Evolutionary conservation across 2,113 vertebrate species (phyloP), one percentile per base, ranked within the genome.

Genomic region (Leptocoma aspasia): DNA sequence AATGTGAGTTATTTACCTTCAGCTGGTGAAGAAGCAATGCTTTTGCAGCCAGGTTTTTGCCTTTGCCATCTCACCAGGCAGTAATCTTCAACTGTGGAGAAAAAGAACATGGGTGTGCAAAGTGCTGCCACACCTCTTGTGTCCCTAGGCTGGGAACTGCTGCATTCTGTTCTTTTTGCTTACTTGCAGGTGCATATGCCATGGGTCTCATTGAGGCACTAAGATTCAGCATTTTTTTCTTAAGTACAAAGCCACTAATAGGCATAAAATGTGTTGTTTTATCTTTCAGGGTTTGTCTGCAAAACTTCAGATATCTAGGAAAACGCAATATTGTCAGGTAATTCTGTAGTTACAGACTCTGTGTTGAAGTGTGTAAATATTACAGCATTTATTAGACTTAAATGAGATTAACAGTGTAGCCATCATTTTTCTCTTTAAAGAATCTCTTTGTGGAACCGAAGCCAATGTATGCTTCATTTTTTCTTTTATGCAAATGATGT

Each of bases 301-400:
- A 99, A 97, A 99, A 99, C 98, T 99, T 99, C 97, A 98, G 99
- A 91, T 99, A 99, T 77, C 97, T 99, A 24, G 99, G 99, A 76
- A 99, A 99, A 96, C 98, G 99, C 79, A 99, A 99, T 96, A 99
- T 99, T 90, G 98, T 99, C 95, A 99, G 99, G 99, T 99, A 98
- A 98, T 97, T 91, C 57, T 70, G 71, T 86, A 50, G 42, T 86
- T 61, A 11, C 24, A 15, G 45, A 53, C 16, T 39, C 19, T 21
- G 54, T 52, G 63, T 81, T 63, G 50, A 11, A 52, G 17, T 79
- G 12, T 78, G 87, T 70, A 64, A 60, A 70, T 59, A 47, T 44
- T 77, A 14, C 35, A 73, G 39, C 4, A 17, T 54, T 76, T 17
- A 11, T 68, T 44, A 41, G 12, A 23, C 4, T 63, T 87, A 33